Percentiles rank a stretch among this genome's conserved stretches.
phyloP scores from a whole-genome alignment of 53 echinoderm and acorn worm species.

The Antedon mediterranea region DNA sequence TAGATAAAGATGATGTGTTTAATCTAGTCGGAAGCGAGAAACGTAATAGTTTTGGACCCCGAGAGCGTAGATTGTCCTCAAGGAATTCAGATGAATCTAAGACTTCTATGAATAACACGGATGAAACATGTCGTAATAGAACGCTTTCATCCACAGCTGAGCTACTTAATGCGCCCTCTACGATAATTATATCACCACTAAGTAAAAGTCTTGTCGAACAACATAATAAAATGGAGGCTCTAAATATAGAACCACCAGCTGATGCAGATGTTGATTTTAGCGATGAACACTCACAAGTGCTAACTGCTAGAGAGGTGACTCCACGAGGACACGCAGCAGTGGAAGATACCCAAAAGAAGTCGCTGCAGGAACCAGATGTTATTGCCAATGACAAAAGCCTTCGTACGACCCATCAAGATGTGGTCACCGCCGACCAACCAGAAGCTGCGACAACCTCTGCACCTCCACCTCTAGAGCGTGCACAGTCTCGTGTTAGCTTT shows the following conservation, averaged over 20 bases:
- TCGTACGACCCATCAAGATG: too few species aligned
- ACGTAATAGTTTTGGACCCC: conserved; percentile 2
- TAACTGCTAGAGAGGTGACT: conserved; percentile 20
- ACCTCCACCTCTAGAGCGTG: not conserved
- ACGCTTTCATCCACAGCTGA: not conserved
- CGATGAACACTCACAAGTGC: conserved; percentile 16
- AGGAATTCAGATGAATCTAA: not conserved
- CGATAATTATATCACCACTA: not conserved
- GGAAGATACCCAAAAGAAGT: conserved; percentile 1
- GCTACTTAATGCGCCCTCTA: not conserved
- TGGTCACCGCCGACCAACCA: not conserved
- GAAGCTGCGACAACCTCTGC: not conserved
- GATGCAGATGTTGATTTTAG: not conserved
- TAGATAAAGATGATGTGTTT: not conserved
- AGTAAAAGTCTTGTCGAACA: conserved; percentile 1
- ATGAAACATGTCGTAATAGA: not conserved
- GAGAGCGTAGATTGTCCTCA: conserved; percentile 23
- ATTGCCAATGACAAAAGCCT: not conserved
- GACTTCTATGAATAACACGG: not conserved
- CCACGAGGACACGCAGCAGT: not conserved
- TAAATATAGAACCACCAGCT: too few species aligned
- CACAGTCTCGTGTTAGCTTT: not conserved
- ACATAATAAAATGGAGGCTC: not conserved
- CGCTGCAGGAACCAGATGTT: not conserved
- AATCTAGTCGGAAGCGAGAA: not conserved